Evolutionary conservation across 2,888 invertebrate species (phyloP), one percentile per base, ranked within the genome.

Genomic region (Schizaphis graminum): DNA sequence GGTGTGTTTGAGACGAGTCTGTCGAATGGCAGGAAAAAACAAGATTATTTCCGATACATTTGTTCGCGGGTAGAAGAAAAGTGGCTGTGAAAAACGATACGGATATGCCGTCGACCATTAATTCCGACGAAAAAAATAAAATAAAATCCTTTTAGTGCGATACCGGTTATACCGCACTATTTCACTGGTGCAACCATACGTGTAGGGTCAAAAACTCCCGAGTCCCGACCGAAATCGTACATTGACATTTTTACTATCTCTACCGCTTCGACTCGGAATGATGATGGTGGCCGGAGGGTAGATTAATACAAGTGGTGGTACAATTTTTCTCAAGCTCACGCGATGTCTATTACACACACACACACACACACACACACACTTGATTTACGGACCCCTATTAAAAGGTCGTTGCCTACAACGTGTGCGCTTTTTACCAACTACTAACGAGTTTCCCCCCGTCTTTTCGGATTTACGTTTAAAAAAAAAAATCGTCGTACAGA

Each of bases 21-120:
- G 77, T 77, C 77, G 77, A 77, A 77, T 21, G 86, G 28, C 13
- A 16, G 47, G 47, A 86, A 49, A 44, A 85, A 85, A 85, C 85
- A 47, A 47, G 44, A 86, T 86, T 86, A 86, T 86, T 86, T 86
- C 86, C 86, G 86, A 35, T 77, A 77, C 77, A 77, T 77, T 77
- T 77, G 35, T 77, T 77, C 77, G 77, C 77, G 77, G 77, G 35
- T 77, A 35, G 35, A 77, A 24, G 77, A 77, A 77, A 77, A 77
- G 77, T 77, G 77, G 77, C 77, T 77, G 77, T 77, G 77, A 77
- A 77, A 77, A 77, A 77, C 77, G 77, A 77, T 77, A 77, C 35
- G 77, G 77, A 77, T 35, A 77, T 77, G 77, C 77, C 77, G 77
- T 35, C 8, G 77, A 77, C 77, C 77, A 77, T 77, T 77, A 77